A percentile compares a stretch with the other conserved stretches of the same genome.
Evolutionary conservation across 2,888 invertebrate species (phyloP).

Genomic region (Conus canariensis): DNA sequence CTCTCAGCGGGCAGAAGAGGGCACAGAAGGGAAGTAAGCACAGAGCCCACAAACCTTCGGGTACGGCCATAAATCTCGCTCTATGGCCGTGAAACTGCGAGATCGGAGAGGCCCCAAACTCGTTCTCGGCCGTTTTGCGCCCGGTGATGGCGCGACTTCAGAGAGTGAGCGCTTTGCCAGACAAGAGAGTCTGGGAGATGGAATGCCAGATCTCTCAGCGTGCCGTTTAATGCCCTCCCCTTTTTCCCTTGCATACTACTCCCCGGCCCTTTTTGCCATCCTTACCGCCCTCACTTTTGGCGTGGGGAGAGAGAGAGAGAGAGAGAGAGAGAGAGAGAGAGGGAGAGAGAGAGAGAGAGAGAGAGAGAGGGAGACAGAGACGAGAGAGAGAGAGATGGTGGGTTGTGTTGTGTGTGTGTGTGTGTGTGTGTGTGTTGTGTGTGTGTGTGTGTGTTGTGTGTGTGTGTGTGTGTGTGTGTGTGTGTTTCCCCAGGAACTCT

Average conservation of each 20-base stretch:
- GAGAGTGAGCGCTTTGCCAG: conserved; percentile 21
- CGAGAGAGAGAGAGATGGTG: too few species aligned
- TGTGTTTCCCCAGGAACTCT: background rate
- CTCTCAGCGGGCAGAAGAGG: conserved; percentile 34
- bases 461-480: too few species aligned
- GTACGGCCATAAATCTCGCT: conserved; percentile 32
- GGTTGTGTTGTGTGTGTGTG: too few species aligned
- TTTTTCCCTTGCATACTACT: too few species aligned
- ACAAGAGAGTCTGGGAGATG: background rate
- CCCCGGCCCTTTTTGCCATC: too few species aligned
- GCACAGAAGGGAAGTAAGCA: conserved; percentile 34
- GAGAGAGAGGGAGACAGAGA: too few species aligned
- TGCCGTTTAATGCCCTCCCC: conserved; percentile 13
- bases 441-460: too few species aligned
- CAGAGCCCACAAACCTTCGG: conserved; percentile 1
- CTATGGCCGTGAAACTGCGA: conserved; percentile 31
- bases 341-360: too few species aligned
- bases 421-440: too few species aligned
- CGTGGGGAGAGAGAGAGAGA: background rate
- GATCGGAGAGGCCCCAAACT: conserved; percentile 22
- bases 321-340: background rate
- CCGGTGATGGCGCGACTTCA: conserved; percentile 29
- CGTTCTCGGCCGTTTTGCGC: conserved; percentile 19
- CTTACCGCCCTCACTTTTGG: background rate
- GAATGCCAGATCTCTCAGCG: conserved; percentile 23